A percentile compares a stretch with the other conserved stretches of the same genome.
phyloP scores from a whole-genome alignment of 2,797 vertebrate species.

The Telmatherina bonti region DNA sequence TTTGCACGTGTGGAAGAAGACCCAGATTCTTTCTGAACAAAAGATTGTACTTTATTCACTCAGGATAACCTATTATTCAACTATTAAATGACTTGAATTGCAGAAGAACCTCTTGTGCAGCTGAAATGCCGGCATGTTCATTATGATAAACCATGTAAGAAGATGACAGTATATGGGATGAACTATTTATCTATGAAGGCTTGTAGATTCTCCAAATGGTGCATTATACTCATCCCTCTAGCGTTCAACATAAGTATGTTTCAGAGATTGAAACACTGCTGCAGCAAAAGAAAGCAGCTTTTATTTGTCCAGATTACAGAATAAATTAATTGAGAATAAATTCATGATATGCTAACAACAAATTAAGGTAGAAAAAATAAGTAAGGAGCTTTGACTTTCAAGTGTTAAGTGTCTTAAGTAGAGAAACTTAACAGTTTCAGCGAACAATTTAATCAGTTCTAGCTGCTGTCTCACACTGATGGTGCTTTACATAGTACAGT shows the following conservation, averaged over 20 bases:
- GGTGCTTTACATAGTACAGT: too few species aligned
- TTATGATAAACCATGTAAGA: background rate
- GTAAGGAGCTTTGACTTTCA: too few species aligned
- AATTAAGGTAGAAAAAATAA: too few species aligned
- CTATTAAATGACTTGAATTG: conserved; percentile 5
- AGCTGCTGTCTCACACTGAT: too few species aligned
- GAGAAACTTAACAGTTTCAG: background rate
- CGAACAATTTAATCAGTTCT: too few species aligned
- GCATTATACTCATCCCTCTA: background rate
- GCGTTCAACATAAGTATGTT: background rate
- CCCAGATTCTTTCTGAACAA: conserved; percentile 58
- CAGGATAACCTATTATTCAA: conserved; percentile 27
- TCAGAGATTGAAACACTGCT: too few species aligned
- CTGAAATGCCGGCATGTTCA: background rate
- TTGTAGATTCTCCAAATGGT: background rate
- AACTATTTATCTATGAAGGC: background rate
- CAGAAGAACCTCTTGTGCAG: conserved; percentile 8
- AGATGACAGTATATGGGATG: background rate
- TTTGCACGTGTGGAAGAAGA: conserved; percentile 57
- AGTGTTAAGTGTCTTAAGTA: background rate
- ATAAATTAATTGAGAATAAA: too few species aligned
- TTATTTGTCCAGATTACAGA: too few species aligned
- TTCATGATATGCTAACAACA: too few species aligned
- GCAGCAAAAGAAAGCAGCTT: too few species aligned
- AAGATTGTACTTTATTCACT: conserved; percentile 38